A percentile compares a stretch with the other conserved stretches of the same genome.
Conservation (phyloP, 1,140 invertebrate species). For the Lanistes nyassanus region DNA sequence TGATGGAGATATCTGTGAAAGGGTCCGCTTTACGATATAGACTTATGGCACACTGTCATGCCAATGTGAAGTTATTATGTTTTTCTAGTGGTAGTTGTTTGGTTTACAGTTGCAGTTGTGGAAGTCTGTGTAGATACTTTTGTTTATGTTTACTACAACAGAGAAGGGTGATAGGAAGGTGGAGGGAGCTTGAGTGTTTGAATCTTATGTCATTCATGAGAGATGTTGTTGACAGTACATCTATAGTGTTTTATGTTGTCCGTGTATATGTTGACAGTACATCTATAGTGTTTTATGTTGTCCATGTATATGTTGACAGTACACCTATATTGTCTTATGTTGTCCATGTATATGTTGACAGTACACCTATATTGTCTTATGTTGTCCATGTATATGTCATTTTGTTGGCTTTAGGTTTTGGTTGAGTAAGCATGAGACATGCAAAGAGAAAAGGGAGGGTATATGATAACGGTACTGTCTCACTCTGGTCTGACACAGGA, state of each 20-base stretch:
- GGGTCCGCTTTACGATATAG: too few relatives aligned
- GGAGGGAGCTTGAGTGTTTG: background rate
- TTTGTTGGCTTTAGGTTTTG: background rate
- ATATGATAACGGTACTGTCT: background rate
- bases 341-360: background rate
- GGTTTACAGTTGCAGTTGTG: too few relatives aligned
- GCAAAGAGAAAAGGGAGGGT: background rate
- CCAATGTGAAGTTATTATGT: too few relatives aligned
- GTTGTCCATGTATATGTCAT: background rate
- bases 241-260: background rate
- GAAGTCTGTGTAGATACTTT: too few relatives aligned
- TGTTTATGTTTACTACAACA: too few relatives aligned
- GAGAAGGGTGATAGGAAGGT: too few relatives aligned
- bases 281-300: background rate
- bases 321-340: background rate
- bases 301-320: background rate
- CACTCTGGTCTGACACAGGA: constrained; percentile 8
- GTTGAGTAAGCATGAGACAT: background rate
- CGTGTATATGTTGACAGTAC: background rate
- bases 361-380: background rate
- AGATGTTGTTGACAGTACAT: background rate
- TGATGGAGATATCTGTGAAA: too few relatives aligned
- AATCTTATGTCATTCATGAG: background rate
- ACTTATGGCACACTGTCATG: too few relatives aligned
- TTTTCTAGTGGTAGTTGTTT: too few relatives aligned